phyloP scores from a whole-genome alignment of 2,888 invertebrate genomes.

The Nomada flava region DNA sequence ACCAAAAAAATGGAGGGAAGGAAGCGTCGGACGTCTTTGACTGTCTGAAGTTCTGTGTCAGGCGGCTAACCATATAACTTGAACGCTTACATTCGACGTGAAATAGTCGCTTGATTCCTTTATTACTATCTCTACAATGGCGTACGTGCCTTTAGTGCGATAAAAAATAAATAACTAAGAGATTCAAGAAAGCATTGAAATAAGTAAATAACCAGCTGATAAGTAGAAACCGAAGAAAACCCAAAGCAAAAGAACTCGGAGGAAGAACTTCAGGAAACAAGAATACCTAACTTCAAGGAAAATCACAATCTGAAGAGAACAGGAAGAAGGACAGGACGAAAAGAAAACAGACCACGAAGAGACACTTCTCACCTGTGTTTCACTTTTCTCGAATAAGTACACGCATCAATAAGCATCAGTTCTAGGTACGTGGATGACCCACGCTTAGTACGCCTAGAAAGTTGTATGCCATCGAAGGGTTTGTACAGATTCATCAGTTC shows the following conservation, averaged over 20 bases:
- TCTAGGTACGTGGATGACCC: conserved; percentile 9
- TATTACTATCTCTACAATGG: too few relatives aligned
- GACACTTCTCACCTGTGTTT: not conserved
- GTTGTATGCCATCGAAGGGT: conserved; percentile 10
- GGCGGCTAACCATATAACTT: too few relatives aligned
- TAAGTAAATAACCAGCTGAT: not conserved
- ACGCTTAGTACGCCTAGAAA: not conserved
- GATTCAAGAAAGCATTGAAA: not conserved
- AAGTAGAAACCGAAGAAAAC: not conserved
- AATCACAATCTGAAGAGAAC: not conserved
- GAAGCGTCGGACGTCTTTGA: not conserved
- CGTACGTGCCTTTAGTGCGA: not conserved
- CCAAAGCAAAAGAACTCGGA: not conserved
- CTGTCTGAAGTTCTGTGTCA: not conserved
- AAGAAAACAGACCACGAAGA: conserved; percentile 34
- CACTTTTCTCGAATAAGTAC: conserved; percentile 21
- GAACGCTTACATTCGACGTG: not conserved
- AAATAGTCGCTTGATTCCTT: too few relatives aligned
- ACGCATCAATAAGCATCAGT: conserved; percentile 28
- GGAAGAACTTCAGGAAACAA: not conserved
- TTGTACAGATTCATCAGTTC: conserved; percentile 36
- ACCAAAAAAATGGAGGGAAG: conserved; percentile 2
- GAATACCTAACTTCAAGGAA: not conserved
- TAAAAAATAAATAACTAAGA: not conserved
- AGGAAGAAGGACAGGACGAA: not conserved